Evolutionary conservation across 2,888 invertebrate species (phyloP), one percentile per base, ranked within the genome.

Genomic region (Cephonodes hylas): DNA sequence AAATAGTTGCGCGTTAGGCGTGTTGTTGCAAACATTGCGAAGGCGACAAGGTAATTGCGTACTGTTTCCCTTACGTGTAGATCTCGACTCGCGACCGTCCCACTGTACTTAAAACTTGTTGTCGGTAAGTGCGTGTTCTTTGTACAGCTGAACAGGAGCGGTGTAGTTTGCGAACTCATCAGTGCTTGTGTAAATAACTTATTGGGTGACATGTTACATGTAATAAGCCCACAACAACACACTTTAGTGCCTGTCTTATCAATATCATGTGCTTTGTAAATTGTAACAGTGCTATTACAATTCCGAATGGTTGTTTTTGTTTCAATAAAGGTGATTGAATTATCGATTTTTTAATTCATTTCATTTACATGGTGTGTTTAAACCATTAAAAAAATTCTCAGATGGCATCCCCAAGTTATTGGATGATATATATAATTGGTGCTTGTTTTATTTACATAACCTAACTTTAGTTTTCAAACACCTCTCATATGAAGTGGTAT

Each of bases 31-130:
- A 59, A 59, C 58, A 66, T 58, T 62, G 44, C 59, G 58, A 44
- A 64, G 62, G 25, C 59, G 53, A 62, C 58, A 58, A 70, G 66
- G 64, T 68, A 71, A 73, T 67, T 74, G 65, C 60, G 60, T 67
- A 69, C 56, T 61, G 65, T 60, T 27, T 63, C 64, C 46, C 46
- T 13, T 59, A 59, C 23, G 44, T 59, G 45, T 59, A 45, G 23
- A 42, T 58, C 34, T 23, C 10, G 31, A 59, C 38, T 31, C 27
- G 59, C 45, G 34, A 48, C 23, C 45, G 53, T 31, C 53, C 15
- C 48, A 48, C 48, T 53, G 53, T 53, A 59, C 38, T 18, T 38
- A 59, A 34, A 34, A 34, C 34, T 59, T 46, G 59, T 46, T 48
- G 63, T 61, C 59, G 42, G 20, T 59, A 64, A 23, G 59, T 62